Conservation (phyloP, 2,888 invertebrate species). For the Drosophila austrosaltans region DNA sequence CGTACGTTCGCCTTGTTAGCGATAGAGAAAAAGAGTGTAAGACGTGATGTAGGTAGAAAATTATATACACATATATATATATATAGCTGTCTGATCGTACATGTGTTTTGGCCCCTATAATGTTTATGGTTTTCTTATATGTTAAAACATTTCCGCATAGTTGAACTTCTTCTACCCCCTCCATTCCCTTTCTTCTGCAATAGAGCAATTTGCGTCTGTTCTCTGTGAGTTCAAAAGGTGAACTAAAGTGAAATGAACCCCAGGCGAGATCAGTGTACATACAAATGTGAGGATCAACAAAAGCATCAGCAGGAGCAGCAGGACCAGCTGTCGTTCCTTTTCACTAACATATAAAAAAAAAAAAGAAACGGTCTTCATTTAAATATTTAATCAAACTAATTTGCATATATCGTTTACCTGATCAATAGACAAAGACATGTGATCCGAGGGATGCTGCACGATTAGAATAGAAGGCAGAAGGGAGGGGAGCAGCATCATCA, state of each 20-base stretch:
- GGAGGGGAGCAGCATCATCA: no score
- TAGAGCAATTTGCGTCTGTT: constrained; percentile 40
- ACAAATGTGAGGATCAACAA: constrained; percentile 52
- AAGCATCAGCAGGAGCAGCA: neutral
- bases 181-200: neutral
- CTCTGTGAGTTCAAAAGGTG: constrained; percentile 67
- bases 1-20: constrained; percentile 59
- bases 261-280: constrained; percentile 16
- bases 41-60: constrained; percentile 21
- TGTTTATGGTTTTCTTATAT: constrained; percentile 26
- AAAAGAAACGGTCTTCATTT: constrained; percentile 54
- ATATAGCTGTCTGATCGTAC: constrained; percentile 44
- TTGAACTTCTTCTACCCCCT: neutral
- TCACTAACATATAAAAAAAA: neutral
- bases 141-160: constrained; percentile 50
- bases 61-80: constrained; percentile 29
- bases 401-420: constrained; percentile 71
- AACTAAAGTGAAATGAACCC: constrained; percentile 46
- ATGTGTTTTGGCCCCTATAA: constrained; percentile 62
- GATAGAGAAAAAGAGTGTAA: neutral
- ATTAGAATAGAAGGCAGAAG: constrained; percentile 5
- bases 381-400: constrained; percentile 78
- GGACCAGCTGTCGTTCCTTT: constrained; percentile 63
- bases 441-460: constrained; percentile 46
- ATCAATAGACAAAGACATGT: constrained; percentile 69